Base-by-base conservation (phyloP, 2,113 vertebrate genomes). In the Bambusicola thoracicus region DNA sequence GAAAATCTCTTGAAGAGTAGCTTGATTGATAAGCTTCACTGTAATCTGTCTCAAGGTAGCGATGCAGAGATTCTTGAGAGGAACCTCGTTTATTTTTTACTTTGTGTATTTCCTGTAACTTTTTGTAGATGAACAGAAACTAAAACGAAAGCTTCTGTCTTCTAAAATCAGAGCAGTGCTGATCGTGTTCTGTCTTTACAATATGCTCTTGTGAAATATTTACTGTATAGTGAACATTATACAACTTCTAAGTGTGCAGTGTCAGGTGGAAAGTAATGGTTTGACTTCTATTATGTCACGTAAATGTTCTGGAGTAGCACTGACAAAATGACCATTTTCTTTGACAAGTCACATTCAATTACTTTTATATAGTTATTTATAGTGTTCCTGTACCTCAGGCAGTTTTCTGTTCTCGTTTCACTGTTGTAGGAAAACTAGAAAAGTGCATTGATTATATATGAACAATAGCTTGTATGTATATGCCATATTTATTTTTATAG, bases 401-500 rank as follows among this genome's bases (percentile, higher is more conserved):
- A 66, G 38, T 91, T 91, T 85, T 84, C 61, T 0, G 0, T 94
- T 94, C 87, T 83, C 56, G 8, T 88, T 94, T 74, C 36, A 38
- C 41, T 56, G 40, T 80, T 92, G 70, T 75, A 10, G 21, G 76
- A 79, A 74, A 77, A 67, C 16, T 73, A 4, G 58, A 21, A 3
- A 73, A 70, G 49, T 74, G 30, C 66, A 56, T 27, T 11, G 48
- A 18, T 62, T 14, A 16, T 66, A 20, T 15, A 48, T 43, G 43
- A 76, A 70, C 32, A 88, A 36, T 27, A 81, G 38, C 63, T 70
- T 84, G 19, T 72, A 34, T 48, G 15, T 63, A 29, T 95, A 61
- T 74, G 63, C n/a, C 18, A 11, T 44, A 68, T 92, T 89, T 82
- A 78, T 40, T 96, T 73, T 94, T 58, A 91, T 62, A 85, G 51